Evolutionary conservation across 2,888 invertebrate species (phyloP).

Genomic region (Pseudococcus longispinus): DNA sequence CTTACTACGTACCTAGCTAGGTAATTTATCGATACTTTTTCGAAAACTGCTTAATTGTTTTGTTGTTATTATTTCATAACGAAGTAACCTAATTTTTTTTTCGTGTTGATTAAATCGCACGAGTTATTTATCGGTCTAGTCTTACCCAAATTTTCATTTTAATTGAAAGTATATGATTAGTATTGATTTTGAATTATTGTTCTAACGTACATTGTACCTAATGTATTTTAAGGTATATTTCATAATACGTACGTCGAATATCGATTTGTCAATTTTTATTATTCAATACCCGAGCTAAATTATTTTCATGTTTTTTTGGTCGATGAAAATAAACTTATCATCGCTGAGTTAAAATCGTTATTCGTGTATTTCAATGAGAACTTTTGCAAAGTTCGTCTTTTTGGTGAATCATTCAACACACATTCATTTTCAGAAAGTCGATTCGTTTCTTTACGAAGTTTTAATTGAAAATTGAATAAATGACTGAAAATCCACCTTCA

Average conservation of each 20-base stretch:
- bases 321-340: not conserved
- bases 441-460: too few relatives aligned
- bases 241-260: not conserved
- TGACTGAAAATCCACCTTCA: too few relatives aligned
- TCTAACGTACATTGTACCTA: not conserved
- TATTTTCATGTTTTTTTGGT: not conserved
- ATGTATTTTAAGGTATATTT: not conserved
- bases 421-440: too few relatives aligned
- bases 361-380: not conserved
- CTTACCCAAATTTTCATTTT: constrained; percentile 13
- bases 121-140: constrained; percentile 13
- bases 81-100: not conserved
- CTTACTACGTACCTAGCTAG: not conserved
- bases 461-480: too few relatives aligned
- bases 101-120: not conserved
- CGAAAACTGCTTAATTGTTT: not conserved
- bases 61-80: not conserved
- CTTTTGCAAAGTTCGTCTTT: not conserved
- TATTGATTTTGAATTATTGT: not conserved
- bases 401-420: too few relatives aligned
- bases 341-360: not conserved
- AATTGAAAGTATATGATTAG: not conserved
- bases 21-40: not conserved
- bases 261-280: not conserved
- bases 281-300: not conserved